Base-by-base conservation (phyloP, 2,888 invertebrate genomes). In the Stenichneumon culpator region DNA sequence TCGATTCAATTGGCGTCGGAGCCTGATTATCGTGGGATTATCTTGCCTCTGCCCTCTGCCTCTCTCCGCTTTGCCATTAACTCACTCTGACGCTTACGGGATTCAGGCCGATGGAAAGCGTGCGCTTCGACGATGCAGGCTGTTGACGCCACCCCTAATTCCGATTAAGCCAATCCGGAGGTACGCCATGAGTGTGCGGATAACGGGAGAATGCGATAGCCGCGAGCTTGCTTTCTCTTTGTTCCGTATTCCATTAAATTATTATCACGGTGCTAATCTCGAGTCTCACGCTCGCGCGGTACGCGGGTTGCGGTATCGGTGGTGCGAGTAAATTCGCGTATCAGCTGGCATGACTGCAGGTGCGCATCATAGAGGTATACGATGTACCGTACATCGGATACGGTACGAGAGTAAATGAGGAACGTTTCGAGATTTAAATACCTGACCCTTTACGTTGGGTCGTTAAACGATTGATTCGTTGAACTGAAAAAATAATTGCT, bases 81-180 rank as follows among this genome's bases (percentile, higher is more conserved):
- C 68, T 73, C 44, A 57, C 67, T 74, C 67, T 74, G 80, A 74
- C 80, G 74, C 80, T 74, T 74, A 54, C 74, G 74, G 57, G 47
- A 81, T 74, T 72, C 72, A 28, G 50, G 32, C 25, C 63, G 79
- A 19, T 60, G 28, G 70, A 25, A 32, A 81, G 67, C 73, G 73
- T 74, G 74, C 80, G 32, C 57, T 68, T 68, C 57, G 73, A 57
- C 50, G 68, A 81, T 68, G 52, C 52, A 54, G 74, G 67, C 74
- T 74, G 67, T 81, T 57, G 80, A 81, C 74, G 80, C 73, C 67
- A 68, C 52, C 79, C 70, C 67, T 74, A 81, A 81, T 74, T 81
- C 80, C 80, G 74, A 74, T 81, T 52, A 54, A 65, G 22, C 22
- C 54, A 65, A 73, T 80, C 65, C 75, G 36, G 67, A 36, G 28